Conservation (phyloP, 2,797 vertebrate species). For the Crocidura indochinensis region DNA sequence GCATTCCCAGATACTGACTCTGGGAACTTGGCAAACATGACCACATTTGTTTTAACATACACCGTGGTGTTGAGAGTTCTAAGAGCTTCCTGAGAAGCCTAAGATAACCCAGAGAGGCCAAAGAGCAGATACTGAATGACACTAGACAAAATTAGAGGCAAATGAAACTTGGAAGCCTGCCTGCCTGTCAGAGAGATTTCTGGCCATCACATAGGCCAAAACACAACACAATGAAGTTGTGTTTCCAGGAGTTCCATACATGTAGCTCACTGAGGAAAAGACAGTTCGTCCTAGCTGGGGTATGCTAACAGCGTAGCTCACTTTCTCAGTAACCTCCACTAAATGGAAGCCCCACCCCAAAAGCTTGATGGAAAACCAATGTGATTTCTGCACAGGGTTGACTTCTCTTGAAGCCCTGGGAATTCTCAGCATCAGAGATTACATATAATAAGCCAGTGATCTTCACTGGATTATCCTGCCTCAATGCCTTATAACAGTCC, state of each 20-base stretch:
- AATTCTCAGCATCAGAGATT: conserved; percentile 58
- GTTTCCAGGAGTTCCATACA: conserved; percentile 59
- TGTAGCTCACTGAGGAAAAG: conserved; percentile 23
- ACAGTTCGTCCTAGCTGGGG: not conserved
- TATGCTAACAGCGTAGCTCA: conserved; percentile 15
- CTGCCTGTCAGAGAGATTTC: conserved; percentile 64
- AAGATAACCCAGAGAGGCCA: conserved; percentile 82
- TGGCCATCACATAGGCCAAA: conserved; percentile 70
- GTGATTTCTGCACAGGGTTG: conserved; percentile 17
- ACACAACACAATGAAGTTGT: conserved; percentile 48
- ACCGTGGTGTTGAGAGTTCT: conserved; percentile 79
- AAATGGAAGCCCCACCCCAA: not conserved
- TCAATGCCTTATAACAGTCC: not conserved
- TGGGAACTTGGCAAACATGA: conserved; percentile 74
- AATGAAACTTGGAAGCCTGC: conserved; percentile 73
- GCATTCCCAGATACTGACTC: conserved; percentile 69
- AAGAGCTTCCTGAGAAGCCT: conserved; percentile 82
- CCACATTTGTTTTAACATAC: conserved; percentile 75
- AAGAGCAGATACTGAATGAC: conserved; percentile 71
- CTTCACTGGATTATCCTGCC: conserved; percentile 4
- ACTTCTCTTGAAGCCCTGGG: conserved; percentile 17
- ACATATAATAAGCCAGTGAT: conserved; percentile 60
- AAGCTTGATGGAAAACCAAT: conserved; percentile 36
- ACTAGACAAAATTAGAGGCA: conserved; percentile 71
- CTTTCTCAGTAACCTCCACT: conserved; percentile 20